Evolutionary conservation across 2,888 invertebrate genomes (phyloP).

Genomic region (Artemia sinica): DNA sequence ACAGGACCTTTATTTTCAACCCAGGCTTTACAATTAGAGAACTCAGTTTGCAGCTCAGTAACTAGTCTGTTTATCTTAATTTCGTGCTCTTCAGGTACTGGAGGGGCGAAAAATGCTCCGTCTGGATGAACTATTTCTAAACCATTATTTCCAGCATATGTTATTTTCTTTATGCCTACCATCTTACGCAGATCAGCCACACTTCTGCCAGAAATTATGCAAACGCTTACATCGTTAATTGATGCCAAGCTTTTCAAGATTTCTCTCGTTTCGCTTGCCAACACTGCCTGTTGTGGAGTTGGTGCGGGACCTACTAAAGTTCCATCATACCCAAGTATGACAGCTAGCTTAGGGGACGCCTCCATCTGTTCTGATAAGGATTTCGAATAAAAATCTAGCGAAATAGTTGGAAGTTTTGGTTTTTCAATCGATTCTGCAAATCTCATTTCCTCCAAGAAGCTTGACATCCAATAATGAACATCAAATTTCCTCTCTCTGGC

Average conservation of each 20-base stretch:
- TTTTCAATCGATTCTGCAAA: slow-evolving; percentile 26
- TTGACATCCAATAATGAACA: slow-evolving; percentile 33
- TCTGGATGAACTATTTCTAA: slow-evolving; percentile 34
- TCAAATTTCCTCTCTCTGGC: slow-evolving; percentile 32
- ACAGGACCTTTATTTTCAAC: slow-evolving; percentile 34
- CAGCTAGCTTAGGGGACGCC: slow-evolving; percentile 31
- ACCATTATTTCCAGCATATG: slow-evolving; percentile 35
- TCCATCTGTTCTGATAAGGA: slow-evolving; percentile 29
- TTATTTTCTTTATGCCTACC: slow-evolving; percentile 33
- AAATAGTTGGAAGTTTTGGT: background rate
- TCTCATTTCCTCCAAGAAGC: slow-evolving; percentile 32
- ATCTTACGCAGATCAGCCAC: slow-evolving; percentile 32
- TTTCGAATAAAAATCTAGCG: slow-evolving; percentile 9
- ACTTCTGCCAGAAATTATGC: slow-evolving; percentile 34
- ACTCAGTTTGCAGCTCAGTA: slow-evolving; percentile 30
- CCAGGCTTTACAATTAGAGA: slow-evolving; percentile 34
- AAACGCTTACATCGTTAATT: slow-evolving; percentile 33
- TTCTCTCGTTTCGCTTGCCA: slow-evolving; percentile 32
- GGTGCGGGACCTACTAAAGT: slow-evolving; percentile 33
- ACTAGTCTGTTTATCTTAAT: slow-evolving; percentile 30
- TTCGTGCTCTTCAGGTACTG: slow-evolving; percentile 33
- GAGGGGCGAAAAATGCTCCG: slow-evolving; percentile 33
- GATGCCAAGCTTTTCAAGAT: slow-evolving; percentile 31
- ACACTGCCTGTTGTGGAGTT: slow-evolving; percentile 33
- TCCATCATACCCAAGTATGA: slow-evolving; percentile 35